These are phyloP conservation scores for Pycnomerus fuliginosus DNA, from an alignment of 2,888 invertebrate species.

Conservation along the genomic window DNA sequence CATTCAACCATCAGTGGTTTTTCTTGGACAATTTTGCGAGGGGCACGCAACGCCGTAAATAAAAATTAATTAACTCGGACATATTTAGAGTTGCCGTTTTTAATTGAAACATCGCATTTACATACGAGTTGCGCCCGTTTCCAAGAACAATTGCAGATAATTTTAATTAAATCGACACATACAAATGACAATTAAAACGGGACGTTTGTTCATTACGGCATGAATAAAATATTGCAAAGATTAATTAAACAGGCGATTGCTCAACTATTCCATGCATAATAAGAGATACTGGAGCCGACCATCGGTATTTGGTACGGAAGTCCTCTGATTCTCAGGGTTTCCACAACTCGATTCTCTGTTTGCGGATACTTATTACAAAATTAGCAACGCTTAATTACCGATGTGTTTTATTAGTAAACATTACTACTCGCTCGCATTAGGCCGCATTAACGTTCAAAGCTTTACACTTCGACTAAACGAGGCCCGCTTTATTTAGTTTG, in stretches of 20 bases:
- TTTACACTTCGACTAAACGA: slow-evolving; percentile 40
- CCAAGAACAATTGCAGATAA: slow-evolving; percentile 31
- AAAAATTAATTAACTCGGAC: slow-evolving; percentile 23
- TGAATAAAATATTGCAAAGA: slow-evolving; percentile 34
- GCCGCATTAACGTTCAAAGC: slow-evolving; percentile 49
- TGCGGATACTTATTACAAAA: slow-evolving; percentile 55
- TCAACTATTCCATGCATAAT: slow-evolving; percentile 17
- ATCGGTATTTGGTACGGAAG: neutral
- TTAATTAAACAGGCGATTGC: slow-evolving; percentile 30
- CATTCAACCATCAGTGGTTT: neutral
- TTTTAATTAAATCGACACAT: slow-evolving; percentile 32
- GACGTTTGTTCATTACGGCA: slow-evolving; percentile 28
- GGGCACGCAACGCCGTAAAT: slow-evolving; percentile 12
- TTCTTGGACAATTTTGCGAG: neutral
- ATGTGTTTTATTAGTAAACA: slow-evolving; percentile 55
- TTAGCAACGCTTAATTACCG: slow-evolving; percentile 55
- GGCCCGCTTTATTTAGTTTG: slow-evolving; percentile 42
- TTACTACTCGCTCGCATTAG: slow-evolving; percentile 51
- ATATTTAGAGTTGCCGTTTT: slow-evolving; percentile 20
- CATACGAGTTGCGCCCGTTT: slow-evolving; percentile 21
- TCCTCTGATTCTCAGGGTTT: neutral
- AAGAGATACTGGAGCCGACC: slow-evolving; percentile 5
- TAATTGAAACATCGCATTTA: slow-evolving; percentile 28
- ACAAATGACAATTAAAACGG: slow-evolving; percentile 31
- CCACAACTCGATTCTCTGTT: slow-evolving; percentile 54